Conservation (phyloP, 2,113 vertebrate genomes). For the Crypturellus undulatus region DNA sequence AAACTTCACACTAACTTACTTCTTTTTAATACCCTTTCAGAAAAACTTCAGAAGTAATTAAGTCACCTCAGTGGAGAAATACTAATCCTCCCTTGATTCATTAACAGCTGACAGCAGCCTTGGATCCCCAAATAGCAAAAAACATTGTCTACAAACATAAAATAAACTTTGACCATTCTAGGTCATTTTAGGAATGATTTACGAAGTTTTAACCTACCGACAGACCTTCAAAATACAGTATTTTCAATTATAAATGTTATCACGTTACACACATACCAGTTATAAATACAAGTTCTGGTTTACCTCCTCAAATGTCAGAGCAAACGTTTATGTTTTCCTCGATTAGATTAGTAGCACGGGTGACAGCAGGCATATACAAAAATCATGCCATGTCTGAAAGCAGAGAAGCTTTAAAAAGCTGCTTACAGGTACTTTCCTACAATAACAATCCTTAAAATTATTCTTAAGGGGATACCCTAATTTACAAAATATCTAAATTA, state of each 20-base stretch:
- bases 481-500: background rate
- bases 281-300: background rate
- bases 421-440: background rate
- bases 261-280: background rate
- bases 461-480: rapidly evolving
- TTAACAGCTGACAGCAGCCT: conserved; percentile 39
- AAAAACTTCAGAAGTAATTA: background rate
- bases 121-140: conserved; percentile 20
- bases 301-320: background rate
- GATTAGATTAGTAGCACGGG: background rate
- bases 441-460: background rate
- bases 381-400: background rate
- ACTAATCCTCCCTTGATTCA: background rate
- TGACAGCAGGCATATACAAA: background rate
- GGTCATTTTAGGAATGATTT: background rate
- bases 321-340: background rate
- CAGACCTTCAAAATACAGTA: background rate
- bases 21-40: background rate
- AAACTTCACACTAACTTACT: background rate
- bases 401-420: background rate
- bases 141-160: background rate
- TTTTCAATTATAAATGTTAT: background rate
- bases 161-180: background rate
- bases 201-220: background rate
- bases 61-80: background rate